These are phyloP conservation scores for Drosophila peninsularis DNA, from an alignment of 2,888 invertebrate genomes.

Conservation along the genomic window DNA sequence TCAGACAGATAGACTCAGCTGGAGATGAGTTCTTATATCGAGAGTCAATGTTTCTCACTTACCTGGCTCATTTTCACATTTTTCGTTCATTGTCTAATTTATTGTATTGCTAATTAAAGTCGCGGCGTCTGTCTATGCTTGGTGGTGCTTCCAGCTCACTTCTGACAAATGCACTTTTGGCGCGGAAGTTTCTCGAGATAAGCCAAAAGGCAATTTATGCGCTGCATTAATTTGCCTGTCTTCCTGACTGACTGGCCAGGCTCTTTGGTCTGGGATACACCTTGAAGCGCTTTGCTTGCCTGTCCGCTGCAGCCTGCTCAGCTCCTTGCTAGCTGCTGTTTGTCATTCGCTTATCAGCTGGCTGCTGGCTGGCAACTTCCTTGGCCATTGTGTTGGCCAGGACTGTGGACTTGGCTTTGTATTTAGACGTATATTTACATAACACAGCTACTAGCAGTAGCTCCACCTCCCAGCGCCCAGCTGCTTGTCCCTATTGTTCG, in stretches of 20 bases:
- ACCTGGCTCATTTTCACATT: too few species aligned
- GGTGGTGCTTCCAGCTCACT: constrained; percentile 24
- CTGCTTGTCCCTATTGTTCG: constrained; percentile 42
- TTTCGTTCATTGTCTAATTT: constrained; percentile 11
- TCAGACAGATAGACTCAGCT: too few species aligned
- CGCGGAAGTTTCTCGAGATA: constrained; percentile 37
- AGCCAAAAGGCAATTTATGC: constrained; percentile 60
- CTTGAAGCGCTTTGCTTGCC: constrained; percentile 23
- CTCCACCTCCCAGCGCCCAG: background rate
- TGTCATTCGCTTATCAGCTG: constrained; percentile 64
- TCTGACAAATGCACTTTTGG: constrained; percentile 54
- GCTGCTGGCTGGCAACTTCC: constrained; percentile 39
- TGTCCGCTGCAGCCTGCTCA: constrained; percentile 45
- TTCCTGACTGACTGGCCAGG: background rate
- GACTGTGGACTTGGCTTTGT: constrained; percentile 30
- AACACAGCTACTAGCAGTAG: constrained; percentile 34
- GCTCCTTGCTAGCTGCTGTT: constrained; percentile 50
- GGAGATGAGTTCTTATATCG: too few species aligned
- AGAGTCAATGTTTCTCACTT: too few species aligned
- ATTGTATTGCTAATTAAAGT: constrained; percentile 42
- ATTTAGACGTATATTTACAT: constrained; percentile 57
- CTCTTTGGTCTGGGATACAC: constrained; percentile 1
- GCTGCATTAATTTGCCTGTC: constrained; percentile 57
- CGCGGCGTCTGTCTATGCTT: background rate
- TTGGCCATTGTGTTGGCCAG: constrained; percentile 38